Percentiles rank a stretch among this genome's conserved stretches.
These are phyloP conservation scores for Meghimatium bilineatum DNA, from an alignment of 2,888 invertebrate genomes.

Conservation along the genomic window DNA sequence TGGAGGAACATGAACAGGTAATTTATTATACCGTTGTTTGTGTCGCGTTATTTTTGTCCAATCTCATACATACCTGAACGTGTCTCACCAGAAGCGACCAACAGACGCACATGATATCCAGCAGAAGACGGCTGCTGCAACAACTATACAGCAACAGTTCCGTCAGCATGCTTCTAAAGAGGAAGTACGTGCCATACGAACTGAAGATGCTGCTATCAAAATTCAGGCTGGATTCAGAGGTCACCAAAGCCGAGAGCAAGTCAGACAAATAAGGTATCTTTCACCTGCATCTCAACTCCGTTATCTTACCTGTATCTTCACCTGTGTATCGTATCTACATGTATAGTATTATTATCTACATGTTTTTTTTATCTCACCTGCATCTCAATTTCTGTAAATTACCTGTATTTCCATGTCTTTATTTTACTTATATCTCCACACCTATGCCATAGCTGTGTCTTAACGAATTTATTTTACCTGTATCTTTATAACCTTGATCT, in stretches of 20 bases:
- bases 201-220: slow-evolving; percentile 73
- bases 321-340: neutral
- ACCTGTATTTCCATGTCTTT: no score
- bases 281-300: neutral
- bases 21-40: no score
- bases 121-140: slow-evolving; percentile 74
- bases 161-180: slow-evolving; percentile 72
- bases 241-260: slow-evolving; percentile 68
- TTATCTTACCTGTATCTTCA: neutral
- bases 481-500: no score
- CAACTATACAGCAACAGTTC: slow-evolving; percentile 74
- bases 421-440: no score
- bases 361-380: neutral
- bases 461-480: no score
- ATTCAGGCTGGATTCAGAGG: slow-evolving; percentile 76
- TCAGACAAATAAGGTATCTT: slow-evolving; percentile 67
- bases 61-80: no score
- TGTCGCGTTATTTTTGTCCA: no score
- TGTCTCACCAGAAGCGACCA: slow-evolving; percentile 64
- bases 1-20: no score
- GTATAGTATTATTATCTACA: neutral
- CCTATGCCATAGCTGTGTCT: no score
- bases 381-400: neutral
- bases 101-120: slow-evolving; percentile 71
- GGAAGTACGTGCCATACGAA: slow-evolving; percentile 64